These are phyloP conservation scores for Sycobia sp. DNA, from an alignment of 1,140 invertebrate genomes.

Conservation along the genomic window DNA sequence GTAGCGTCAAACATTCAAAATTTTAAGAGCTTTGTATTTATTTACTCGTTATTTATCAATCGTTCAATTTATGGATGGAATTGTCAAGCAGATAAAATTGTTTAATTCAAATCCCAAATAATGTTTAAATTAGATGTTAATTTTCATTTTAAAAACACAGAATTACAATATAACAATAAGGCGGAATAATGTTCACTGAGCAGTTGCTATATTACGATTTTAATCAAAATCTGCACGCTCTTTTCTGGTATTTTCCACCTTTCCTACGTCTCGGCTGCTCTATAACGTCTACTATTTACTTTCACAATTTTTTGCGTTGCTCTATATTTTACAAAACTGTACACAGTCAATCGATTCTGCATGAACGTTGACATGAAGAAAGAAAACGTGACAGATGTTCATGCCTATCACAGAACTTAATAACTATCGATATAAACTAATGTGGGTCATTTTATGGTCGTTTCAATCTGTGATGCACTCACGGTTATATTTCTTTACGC, in stretches of 20 bases:
- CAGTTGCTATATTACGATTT: neutral
- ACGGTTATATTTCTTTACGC: neutral
- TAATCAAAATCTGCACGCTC: neutral
- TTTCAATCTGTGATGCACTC: constrained; percentile 11
- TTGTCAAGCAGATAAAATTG: constrained; percentile 18
- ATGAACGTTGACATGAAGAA: neutral
- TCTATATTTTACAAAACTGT: constrained; percentile 30
- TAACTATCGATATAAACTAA: constrained; percentile 22
- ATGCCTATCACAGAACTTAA: constrained; percentile 7
- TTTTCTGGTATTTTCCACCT: neutral
- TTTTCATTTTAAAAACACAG: constrained; percentile 1
- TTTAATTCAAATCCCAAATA: constrained; percentile 1
- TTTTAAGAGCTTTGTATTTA: neutral
- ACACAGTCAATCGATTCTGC: constrained; percentile 21
- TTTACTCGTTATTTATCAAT: neutral
- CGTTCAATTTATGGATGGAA: constrained; percentile 25
- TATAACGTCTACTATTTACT: neutral
- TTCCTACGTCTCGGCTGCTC: neutral
- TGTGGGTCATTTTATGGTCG: constrained; percentile 1
- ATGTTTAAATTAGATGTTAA: constrained; percentile 1
- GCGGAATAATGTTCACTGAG: constrained; percentile 1
- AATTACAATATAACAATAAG: constrained; percentile 6
- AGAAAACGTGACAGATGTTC: constrained; percentile 1
- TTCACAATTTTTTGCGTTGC: constrained; percentile 4
- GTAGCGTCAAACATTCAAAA: constrained; percentile 7